phyloP scores from a whole-genome alignment of 2,888 invertebrate genomes.

The Lissonota sp. region DNA sequence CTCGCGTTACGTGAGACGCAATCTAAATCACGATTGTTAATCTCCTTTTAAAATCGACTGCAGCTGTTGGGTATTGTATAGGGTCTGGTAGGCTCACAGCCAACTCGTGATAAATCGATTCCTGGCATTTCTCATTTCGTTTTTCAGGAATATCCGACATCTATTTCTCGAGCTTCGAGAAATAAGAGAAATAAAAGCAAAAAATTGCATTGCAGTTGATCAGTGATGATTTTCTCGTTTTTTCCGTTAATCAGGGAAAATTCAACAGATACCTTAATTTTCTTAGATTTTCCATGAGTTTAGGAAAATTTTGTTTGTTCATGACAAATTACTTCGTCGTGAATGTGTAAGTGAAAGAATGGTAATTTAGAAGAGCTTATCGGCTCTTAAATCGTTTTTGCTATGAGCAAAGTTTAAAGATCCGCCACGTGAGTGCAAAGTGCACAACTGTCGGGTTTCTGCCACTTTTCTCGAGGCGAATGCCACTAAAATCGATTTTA shows the following conservation, averaged over 20 bases:
- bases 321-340: no score
- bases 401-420: neutral
- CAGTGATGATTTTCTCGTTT: no score
- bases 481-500: slow-evolving; percentile 36
- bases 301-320: no score
- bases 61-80: neutral
- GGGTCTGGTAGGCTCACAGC: neutral
- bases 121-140: slow-evolving; percentile 13
- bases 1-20: slow-evolving; percentile 46
- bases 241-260: no score
- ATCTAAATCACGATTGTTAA: slow-evolving; percentile 54
- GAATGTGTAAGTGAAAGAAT: no score
- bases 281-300: no score
- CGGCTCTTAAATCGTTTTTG: neutral
- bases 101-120: slow-evolving; percentile 32
- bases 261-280: no score
- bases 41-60: slow-evolving; percentile 44
- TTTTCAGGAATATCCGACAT: slow-evolving; percentile 11
- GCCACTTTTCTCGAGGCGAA: slow-evolving; percentile 14
- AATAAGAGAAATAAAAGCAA: neutral
- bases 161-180: neutral
- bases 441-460: slow-evolving; percentile 1
- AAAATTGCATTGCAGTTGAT: neutral
- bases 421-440: neutral
- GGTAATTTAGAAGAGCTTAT: neutral